These are phyloP conservation scores for Panopea generosa DNA, from an alignment of 2,888 invertebrate genomes.

Conservation along the genomic window DNA sequence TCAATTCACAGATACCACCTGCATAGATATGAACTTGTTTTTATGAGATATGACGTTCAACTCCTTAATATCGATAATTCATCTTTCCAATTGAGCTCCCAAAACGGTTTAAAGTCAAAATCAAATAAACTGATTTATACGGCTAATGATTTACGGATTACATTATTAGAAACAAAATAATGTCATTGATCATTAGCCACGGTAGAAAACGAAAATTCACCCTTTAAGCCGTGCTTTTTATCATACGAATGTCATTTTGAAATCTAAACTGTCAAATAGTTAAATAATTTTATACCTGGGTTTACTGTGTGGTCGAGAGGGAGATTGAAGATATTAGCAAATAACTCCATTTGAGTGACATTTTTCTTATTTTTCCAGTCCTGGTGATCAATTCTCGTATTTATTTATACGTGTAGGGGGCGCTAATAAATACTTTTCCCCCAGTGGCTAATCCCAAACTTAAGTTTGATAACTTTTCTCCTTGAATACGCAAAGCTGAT, in stretches of 20 bases:
- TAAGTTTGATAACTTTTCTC: slow-evolving; percentile 54
- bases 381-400: slow-evolving; percentile 58
- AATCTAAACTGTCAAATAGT: slow-evolving; percentile 53
- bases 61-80: slow-evolving; percentile 43
- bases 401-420: slow-evolving; percentile 55
- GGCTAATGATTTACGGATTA: slow-evolving; percentile 60
- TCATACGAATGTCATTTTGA: slow-evolving; percentile 54
- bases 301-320: slow-evolving; percentile 37
- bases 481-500: slow-evolving; percentile 39
- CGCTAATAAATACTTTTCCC: slow-evolving; percentile 41
- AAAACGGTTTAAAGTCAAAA: slow-evolving; percentile 58
- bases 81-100: slow-evolving; percentile 24
- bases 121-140: slow-evolving; percentile 62
- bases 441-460: slow-evolving; percentile 42
- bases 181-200: slow-evolving; percentile 50
- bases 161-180: slow-evolving; percentile 62
- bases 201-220: slow-evolving; percentile 55
- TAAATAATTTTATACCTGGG: slow-evolving; percentile 57
- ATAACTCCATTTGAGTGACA: slow-evolving; percentile 52
- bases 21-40: slow-evolving; percentile 50
- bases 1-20: slow-evolving; percentile 46
- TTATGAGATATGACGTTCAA: slow-evolving; percentile 35
- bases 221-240: slow-evolving; percentile 58
- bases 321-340: slow-evolving; percentile 47
- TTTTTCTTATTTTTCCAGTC: slow-evolving; percentile 40